Conservation (phyloP, 2,113 vertebrate species). For the Oenanthe oenanthe region DNA sequence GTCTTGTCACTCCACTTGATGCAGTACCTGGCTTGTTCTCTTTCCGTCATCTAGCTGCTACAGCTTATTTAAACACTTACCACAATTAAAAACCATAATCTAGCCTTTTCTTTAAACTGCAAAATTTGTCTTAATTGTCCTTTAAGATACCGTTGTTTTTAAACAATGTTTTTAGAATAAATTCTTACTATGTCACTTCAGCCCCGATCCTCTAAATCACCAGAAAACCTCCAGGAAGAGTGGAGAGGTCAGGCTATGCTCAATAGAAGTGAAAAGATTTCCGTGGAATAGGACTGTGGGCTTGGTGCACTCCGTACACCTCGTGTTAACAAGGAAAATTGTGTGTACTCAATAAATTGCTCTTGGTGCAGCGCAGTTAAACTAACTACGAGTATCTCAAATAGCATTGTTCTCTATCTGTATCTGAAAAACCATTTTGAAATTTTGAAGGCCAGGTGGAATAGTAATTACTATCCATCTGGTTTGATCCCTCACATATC, state of each 20-base stretch:
- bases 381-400: background rate
- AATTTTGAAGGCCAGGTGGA: background rate
- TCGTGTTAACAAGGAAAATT: background rate
- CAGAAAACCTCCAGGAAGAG: background rate
- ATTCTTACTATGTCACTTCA: background rate
- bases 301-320: rapidly evolving
- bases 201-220: rapidly evolving
- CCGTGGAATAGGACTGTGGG: background rate
- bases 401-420: background rate
- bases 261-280: background rate
- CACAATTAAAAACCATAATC: background rate
- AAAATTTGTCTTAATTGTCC: background rate
- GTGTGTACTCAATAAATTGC: background rate
- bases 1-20: background rate
- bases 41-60: background rate
- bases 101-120: background rate
- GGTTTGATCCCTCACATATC: background rate
- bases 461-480: background rate
- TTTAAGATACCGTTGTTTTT: background rate
- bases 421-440: background rate
- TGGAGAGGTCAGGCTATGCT: background rate
- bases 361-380: background rate
- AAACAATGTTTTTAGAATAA: background rate
- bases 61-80: conserved; percentile 4
- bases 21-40: conserved; percentile 19